Evolutionary conservation across 2,113 vertebrate species (phyloP).

Genomic region (Atrichornis clamosus): DNA sequence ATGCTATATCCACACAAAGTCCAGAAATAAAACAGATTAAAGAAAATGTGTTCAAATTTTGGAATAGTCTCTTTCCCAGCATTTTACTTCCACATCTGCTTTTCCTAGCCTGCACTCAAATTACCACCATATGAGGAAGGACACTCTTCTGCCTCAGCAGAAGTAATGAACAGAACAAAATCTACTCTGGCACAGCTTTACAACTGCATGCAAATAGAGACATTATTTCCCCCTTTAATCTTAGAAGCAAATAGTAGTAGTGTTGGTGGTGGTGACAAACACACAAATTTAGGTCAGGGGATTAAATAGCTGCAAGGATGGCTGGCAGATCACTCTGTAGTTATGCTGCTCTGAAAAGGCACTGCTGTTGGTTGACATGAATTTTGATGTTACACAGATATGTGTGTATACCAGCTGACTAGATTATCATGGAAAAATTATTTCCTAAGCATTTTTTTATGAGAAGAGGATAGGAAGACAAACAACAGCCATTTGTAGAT

Average conservation of each 20-base stretch:
- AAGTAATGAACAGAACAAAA: neutral
- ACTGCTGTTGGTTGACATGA: neutral
- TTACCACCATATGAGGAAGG: neutral
- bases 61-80: neutral
- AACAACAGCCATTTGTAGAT: neutral
- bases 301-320: neutral
- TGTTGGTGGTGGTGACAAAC: neutral
- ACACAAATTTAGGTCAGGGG: neutral
- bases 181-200: neutral
- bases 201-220: neutral
- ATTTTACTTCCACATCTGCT: neutral
- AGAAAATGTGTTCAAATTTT: neutral
- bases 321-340: neutral
- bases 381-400: neutral
- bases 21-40: neutral
- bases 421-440: neutral
- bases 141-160: neutral
- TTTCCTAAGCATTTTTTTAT: neutral
- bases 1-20: neutral
- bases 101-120: neutral
- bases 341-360: neutral
- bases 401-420: neutral
- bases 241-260: neutral
- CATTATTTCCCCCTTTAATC: neutral
- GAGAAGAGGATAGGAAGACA: neutral